These are phyloP conservation scores for Cephalotes varians DNA, from an alignment of 2,888 invertebrate species.

Conservation along the genomic window DNA sequence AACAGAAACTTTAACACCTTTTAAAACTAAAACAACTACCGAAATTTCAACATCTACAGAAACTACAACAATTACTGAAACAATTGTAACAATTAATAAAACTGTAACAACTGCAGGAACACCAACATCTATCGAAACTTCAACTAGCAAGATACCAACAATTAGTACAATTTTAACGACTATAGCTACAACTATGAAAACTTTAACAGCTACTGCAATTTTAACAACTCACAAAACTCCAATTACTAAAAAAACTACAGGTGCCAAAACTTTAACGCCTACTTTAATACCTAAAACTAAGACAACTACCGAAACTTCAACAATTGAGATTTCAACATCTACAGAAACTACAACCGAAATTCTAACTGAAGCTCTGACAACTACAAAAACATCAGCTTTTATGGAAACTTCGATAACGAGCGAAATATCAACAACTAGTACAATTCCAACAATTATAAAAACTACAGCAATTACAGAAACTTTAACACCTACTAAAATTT, in stretches of 20 bases:
- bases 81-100: not conserved
- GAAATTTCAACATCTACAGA: not conserved
- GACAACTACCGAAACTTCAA: not conserved
- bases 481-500: not conserved
- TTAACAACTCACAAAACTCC: slow-evolving; percentile 1
- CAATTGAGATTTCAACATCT: not conserved
- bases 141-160: not conserved
- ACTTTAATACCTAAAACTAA: not conserved
- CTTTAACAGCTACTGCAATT: not conserved
- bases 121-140: not conserved
- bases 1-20: not conserved
- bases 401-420: not conserved
- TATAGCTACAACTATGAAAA: slow-evolving; percentile 6
- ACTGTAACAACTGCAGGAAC: not conserved
- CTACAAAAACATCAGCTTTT: not conserved
- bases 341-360: slow-evolving; percentile 32
- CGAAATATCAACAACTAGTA: not conserved
- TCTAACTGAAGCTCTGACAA: not conserved
- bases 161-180: not conserved
- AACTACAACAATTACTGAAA: slow-evolving; percentile 40
- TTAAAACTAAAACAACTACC: not conserved
- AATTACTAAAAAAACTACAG: not conserved
- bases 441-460: not conserved
- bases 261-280: not conserved
- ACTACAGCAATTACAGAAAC: not conserved